Evolutionary conservation across 2,113 vertebrate genomes (phyloP), one percentile per base, ranked within the genome.

Genomic region (Megatriorchis doriae): DNA sequence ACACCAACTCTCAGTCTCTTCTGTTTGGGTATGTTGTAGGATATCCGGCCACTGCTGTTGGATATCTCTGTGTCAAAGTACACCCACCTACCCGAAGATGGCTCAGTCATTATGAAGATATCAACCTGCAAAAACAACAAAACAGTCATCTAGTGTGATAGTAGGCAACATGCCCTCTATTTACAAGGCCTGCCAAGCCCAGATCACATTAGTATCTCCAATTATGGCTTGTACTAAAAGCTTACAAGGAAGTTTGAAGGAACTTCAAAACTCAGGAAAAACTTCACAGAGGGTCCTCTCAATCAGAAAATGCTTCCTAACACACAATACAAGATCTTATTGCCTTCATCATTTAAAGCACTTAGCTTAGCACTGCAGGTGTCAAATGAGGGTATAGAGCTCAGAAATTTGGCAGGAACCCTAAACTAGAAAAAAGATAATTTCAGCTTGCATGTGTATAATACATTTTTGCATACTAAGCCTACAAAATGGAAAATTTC

Each of bases 51-150:
- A 7, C 98, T 99, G 97, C 98, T 99, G 97, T 99, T 99, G 94
- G 99, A 99, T 96, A 99, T 98, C 97, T 99, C 99, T 0, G 99
- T 99, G 98, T 99, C 99, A 96, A 99, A 99, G 95, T 99, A 98
- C 45, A 99, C 99, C 99, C 99, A 99, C 95, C 99, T 98, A 43
- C 99, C 99, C 0, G 99, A 99, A 65, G 99, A 99, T 0, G 99
- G 99, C 82, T 99, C 99, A 7, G 98, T 98, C 99, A 99, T 99
- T 72, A 99, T 97, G 68, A 99, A 98, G 91, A 99, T 97, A 94
- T 99, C 99, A 82, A 99, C 99, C 99, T 99, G 96, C 21, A 71
- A 88, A 65, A 63, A 0, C 67, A 68, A 36, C 3, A 19, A n/a
- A 63, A 43, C 31, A 43, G 36, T 27, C 47, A 86, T 20, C 38